These are phyloP conservation scores for Drosophila demipolita DNA, from an alignment of 2,888 invertebrate species.

Conservation along the genomic window DNA sequence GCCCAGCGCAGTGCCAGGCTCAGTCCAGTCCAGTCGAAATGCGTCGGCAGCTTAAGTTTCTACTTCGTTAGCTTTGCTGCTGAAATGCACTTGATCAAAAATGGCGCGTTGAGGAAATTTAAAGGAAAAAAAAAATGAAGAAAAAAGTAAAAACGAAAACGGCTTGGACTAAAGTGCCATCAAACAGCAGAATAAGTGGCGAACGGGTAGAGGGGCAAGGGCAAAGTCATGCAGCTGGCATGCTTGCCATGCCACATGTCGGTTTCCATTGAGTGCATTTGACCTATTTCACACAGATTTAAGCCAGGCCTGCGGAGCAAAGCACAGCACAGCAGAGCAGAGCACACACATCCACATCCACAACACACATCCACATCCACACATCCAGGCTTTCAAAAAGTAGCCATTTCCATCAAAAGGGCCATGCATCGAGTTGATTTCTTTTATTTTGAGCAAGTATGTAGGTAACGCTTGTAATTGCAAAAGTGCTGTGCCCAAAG, in stretches of 20 bases:
- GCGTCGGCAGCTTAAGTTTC: slow-evolving; percentile 64
- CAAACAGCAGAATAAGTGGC: slow-evolving; percentile 36
- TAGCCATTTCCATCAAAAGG: slow-evolving; percentile 54
- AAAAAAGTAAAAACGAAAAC: slow-evolving; percentile 17
- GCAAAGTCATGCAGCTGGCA: slow-evolving; percentile 42
- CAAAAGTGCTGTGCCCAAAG: slow-evolving; percentile 61
- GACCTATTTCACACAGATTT: slow-evolving; percentile 68
- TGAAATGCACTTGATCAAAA: slow-evolving; percentile 77
- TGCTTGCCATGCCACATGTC: slow-evolving; percentile 60
- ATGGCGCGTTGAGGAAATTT: slow-evolving; percentile 57
- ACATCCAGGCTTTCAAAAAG: slow-evolving; percentile 38
- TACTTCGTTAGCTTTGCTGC: slow-evolving; percentile 68
- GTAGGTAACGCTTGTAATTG: slow-evolving; percentile 70
- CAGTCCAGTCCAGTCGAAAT: slow-evolving; percentile 25
- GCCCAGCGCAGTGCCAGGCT: slow-evolving; percentile 7
- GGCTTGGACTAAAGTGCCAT: slow-evolving; percentile 46
- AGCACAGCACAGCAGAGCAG: neutral
- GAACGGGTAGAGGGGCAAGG: slow-evolving; percentile 12
- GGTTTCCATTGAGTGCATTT: slow-evolving; percentile 69
- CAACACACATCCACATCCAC: neutral
- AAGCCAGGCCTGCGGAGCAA: slow-evolving; percentile 22
- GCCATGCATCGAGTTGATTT: slow-evolving; percentile 50
- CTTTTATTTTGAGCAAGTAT: slow-evolving; percentile 42
- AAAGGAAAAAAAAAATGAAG: slow-evolving; percentile 5
- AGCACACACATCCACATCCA: neutral